Base-by-base conservation (phyloP, 92 coral and sea anemone species). In the Porites evermanni region DNA sequence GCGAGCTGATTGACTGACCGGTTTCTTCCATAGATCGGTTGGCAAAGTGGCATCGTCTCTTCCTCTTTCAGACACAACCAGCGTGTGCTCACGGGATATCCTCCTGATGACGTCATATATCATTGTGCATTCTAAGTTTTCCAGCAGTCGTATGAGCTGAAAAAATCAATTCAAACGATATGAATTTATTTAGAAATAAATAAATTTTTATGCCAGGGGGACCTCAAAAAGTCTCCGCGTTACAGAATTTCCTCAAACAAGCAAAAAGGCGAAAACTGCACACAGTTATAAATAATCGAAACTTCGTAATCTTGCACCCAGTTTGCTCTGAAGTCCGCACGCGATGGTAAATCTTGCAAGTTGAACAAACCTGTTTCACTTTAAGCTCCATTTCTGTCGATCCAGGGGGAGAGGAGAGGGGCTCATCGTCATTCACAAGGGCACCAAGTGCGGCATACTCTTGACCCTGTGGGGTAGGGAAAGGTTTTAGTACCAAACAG, bases 41-140 rank as follows among this genome's bases (percentile, higher is more conserved):
- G 99, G 99, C n/a, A 97, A 89, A 4, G 98, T 97, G 13, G 98
- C 94, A 66, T 97, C 99, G 77, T 97, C 99, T 4, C 99, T 96
- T 29, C 99, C 98, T 86, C 99, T 76, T 82, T 97, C 99, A 0
- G 99, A 95, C 79, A 97, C 93, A 38, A 97, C 98, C 58, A 97
- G 91, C 11, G 99, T 97, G 77, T 97, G 99, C 80, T 95, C 98
- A 89, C 98, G 96, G 82, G 99, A 97, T 82, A 97, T 95, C 81
- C 95, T 92, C 67, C 93, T 85, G 52, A 97, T 95, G 88, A 95
- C 95, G 92, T 97, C 99, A 91, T 78, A 85, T 32, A 97, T 95
- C 98, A 97, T 97, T 6, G 97, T 95, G 66, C 99, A 97, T 79
- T 97, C 99, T 32, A 97, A 89, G 88, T 95, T 95, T 87, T 97